phyloP scores from a whole-genome alignment of 2,888 invertebrate species.

The Lacanobia wlatinum region DNA sequence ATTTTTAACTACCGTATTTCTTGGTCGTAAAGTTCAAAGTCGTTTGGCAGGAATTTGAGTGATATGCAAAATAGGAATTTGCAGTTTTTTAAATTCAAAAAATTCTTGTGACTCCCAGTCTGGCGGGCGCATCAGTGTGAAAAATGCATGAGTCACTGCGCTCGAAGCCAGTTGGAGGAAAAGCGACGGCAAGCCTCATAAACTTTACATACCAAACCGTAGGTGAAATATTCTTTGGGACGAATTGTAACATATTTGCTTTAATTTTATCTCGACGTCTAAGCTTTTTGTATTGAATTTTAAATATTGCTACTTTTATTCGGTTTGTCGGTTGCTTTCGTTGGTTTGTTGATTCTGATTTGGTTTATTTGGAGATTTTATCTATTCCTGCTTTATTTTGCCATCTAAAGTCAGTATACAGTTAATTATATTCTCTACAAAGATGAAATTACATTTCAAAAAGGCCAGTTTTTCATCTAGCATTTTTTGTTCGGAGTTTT shows the following conservation, averaged over 20 bases:
- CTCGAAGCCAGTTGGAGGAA: conserved; percentile 69
- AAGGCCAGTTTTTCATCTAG: background rate
- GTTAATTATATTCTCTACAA: background rate
- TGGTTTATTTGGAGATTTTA: background rate
- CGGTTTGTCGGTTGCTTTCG: background rate
- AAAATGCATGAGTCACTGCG: conserved; percentile 83
- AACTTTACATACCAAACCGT: conserved; percentile 61
- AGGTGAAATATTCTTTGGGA: conserved; percentile 53
- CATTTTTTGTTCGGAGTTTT: conserved; percentile 7
- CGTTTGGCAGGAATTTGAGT: conserved; percentile 5
- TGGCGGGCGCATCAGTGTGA: conserved; percentile 76
- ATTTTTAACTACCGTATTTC: conserved; percentile 9
- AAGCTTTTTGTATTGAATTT: conserved; percentile 12
- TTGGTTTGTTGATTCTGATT: background rate
- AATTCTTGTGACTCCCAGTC: conserved; percentile 70
- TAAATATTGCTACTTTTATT: conserved; percentile 2
- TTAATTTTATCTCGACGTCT: conserved; percentile 43
- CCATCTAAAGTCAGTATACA: background rate
- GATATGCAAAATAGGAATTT: conserved; percentile 40
- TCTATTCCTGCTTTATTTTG: background rate
- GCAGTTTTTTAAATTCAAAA: conserved; percentile 70
- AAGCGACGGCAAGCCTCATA: conserved; percentile 67
- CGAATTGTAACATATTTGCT: conserved; percentile 53
- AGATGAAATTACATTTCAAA: conserved; percentile 5
- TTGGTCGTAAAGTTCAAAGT: conserved; percentile 34